Evolutionary conservation across 35 echinoderm and acorn worm species (phyloP), one percentile per base, ranked within the genome.

Genomic region (Diadema setosum): DNA sequence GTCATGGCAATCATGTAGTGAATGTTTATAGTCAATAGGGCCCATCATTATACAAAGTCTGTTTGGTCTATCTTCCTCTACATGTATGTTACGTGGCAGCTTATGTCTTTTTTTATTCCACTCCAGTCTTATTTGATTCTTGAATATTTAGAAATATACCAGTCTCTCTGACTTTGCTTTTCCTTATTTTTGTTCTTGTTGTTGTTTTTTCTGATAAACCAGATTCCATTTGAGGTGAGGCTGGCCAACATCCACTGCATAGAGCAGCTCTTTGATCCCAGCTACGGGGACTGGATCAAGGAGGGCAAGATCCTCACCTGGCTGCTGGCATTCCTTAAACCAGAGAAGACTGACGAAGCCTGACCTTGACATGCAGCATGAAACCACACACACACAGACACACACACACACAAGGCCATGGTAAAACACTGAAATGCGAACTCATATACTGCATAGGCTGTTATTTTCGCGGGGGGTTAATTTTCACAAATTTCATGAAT

Each of bases 191-290:
- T 18, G 34, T 69, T 85, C 17, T 29, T 33, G 34, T 43, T 20
- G 18, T 61, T 87, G 44, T 24, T 87, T 26, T 20, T 90, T 82
- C 76, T 29, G 39, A 76, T 2, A 15, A 70, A 84, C 46, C 40
- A 98, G 96, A 91, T 98, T 82, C 96, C 96, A 73, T 98, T 98
- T 91, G 92, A 94, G 36, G 96, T 94, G 14, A 42, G 83, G 42
- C 63, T 98, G 52, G 42, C 82, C 21, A 85, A 83, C 85, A 98
- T 98, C 33, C 82, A 86, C 43, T 86, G 64, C 50, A 70, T 98
- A 24, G 92, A 98, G 81, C 92, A 94, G 89, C 46, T 98, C 23
- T 98, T 98, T 94, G 96, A 98, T 92, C 92, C 92, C 0, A 94
- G 88, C 46, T 92, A 88, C 60, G 96, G 92, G 14, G 86, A 91